A percentile compares a stretch with the other conserved stretches of the same genome.
Evolutionary conservation across 2,113 vertebrate species (phyloP).

Genomic region (Dasypus novemcinctus): DNA sequence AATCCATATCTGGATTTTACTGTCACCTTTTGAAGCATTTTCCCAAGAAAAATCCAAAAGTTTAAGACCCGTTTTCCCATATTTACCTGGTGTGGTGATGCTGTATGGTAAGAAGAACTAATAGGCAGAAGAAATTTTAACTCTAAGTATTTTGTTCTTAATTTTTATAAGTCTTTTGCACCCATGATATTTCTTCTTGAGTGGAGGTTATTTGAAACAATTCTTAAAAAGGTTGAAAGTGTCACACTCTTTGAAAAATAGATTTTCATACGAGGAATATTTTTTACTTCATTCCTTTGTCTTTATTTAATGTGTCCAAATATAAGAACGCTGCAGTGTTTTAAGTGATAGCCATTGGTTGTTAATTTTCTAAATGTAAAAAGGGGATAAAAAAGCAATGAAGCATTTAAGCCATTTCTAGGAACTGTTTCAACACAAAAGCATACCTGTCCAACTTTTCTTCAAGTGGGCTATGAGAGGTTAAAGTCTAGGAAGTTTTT

Average conservation of each 20-base stretch:
- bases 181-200: neutral
- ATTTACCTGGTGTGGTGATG: neutral
- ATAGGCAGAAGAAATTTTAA: neutral
- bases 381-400: neutral
- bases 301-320: neutral
- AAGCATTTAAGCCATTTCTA: neutral
- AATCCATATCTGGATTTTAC: neutral
- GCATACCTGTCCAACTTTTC: neutral
- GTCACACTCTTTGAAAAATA: neutral
- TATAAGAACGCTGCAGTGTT: neutral
- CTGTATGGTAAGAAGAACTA: neutral
- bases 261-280: neutral
- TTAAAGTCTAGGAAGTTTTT: neutral
- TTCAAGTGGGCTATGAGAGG: neutral
- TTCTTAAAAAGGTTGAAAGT: neutral
- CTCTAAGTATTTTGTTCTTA: constrained; percentile 15
- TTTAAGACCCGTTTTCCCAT: neutral
- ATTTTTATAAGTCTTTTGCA: neutral
- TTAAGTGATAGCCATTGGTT: neutral
- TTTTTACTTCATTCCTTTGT: constrained; percentile 27
- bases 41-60: neutral
- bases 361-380: constrained; percentile 5
- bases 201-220: constrained; percentile 3
- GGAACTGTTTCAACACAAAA: neutral
- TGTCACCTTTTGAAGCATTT: constrained; percentile 13